Conservation (phyloP, 1,140 invertebrate genomes). For the Triops cancriformis region DNA sequence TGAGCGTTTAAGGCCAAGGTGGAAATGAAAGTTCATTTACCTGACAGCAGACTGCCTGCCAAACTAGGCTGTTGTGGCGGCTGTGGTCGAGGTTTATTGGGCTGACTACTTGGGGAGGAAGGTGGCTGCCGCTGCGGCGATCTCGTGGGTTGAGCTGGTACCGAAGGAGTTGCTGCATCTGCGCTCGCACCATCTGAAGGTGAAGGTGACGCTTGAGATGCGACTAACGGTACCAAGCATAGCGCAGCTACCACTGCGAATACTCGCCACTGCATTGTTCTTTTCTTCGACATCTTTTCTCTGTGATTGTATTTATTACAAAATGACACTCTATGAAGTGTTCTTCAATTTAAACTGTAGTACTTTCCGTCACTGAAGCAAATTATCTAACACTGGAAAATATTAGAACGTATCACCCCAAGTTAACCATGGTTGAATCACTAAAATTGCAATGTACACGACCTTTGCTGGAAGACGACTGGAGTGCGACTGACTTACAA, state of each 20-base stretch:
- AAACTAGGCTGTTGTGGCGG: slow-evolving; percentile 12
- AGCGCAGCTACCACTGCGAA: neutral
- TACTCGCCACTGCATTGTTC: neutral
- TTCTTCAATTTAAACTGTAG: no score
- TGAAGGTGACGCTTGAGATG: neutral
- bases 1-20: neutral
- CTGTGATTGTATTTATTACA: neutral
- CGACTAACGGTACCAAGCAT: neutral
- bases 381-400: neutral
- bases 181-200: neutral
- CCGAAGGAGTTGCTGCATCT: neutral
- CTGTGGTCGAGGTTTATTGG: neutral
- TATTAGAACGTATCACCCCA: neutral
- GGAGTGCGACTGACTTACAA: neutral
- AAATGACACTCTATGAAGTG: neutral
- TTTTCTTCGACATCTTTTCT: neutral
- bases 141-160: neutral
- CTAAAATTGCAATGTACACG: no score
- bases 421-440: neutral
- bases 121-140: neutral
- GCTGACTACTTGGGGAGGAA: neutral
- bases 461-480: neutral
- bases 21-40: neutral
- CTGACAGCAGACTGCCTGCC: slow-evolving; percentile 3
- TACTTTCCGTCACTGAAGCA: neutral